Base-by-base conservation (phyloP, 2,797 vertebrate species). In the Iguana delicatissima region DNA sequence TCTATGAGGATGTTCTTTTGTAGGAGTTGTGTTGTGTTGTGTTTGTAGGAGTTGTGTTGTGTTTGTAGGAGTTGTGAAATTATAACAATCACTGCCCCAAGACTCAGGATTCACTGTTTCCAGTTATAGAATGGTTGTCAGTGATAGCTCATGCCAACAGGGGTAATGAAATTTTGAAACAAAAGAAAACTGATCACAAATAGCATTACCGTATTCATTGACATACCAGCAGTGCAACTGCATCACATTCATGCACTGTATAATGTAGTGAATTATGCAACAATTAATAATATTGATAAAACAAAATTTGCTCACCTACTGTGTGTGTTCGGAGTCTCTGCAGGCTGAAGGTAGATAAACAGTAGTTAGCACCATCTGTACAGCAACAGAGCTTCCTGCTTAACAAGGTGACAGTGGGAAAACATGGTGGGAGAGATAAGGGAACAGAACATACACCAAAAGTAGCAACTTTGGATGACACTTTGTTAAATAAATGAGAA, bases 351-450 rank as follows among this genome's bases (percentile, higher is more conserved):
- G 77, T 50, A 90, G 72, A 42, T 64, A 76, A 92, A 72, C 35
- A 79, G 67, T 83, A 89, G 74, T 35, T 74, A 69, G 69, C 77
- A 46, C 82, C 35, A 87, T 8, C 20, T 4, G 14, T 72, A 86
- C 0, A 88, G 69, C 50, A 91, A 42, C 5, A 64, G 6, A 91
- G 73, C 35, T 94, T 94, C 86, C 80, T 89, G 64, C 62, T 80
- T 64, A 20, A 46, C 67, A 89, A 89, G 76, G 67, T 84, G 8
- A 20, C 0, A 0, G 50, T 89, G 85, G 86, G 77, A 90, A 93
- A 94, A 94, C 89, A 88, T 93, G 82, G 89, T 88, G 26, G 77
- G 62, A 90, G 80, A 94, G 88, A 85, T 83, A 91, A 92, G 69
- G 16, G 59, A 67, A 85, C 46, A 57, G n/a, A 67, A 1, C 92